Evolutionary conservation across 2,888 invertebrate genomes (phyloP).

Genomic region (Argynnis bischoffii): DNA sequence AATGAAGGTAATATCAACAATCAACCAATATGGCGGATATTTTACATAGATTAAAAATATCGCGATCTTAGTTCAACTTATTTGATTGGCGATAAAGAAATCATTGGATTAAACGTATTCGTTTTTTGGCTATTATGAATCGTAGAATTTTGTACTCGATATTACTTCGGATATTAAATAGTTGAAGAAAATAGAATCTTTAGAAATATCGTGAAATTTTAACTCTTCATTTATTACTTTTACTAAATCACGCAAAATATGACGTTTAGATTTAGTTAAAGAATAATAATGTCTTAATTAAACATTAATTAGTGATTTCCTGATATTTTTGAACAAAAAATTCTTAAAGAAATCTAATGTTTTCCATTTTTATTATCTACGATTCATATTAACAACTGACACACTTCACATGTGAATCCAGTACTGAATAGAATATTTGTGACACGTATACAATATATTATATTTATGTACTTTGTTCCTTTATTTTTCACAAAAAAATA

Average conservation of each 20-base stretch:
- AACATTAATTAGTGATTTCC: too few relatives aligned
- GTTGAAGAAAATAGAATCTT: neutral
- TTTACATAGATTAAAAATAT: neutral
- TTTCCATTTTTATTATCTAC: neutral
- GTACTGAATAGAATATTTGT: slow-evolving; percentile 26
- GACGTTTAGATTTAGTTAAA: too few relatives aligned
- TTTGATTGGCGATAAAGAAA: slow-evolving; percentile 3
- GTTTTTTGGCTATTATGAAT: slow-evolving; percentile 4
- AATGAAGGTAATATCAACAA: too few relatives aligned
- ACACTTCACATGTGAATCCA: slow-evolving; percentile 16
- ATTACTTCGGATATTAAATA: neutral
- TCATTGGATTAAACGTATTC: neutral
- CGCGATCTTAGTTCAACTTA: slow-evolving; percentile 12
- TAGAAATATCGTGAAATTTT: too few relatives aligned
- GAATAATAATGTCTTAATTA: too few relatives aligned
- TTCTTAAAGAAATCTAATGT: neutral
- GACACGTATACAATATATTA: slow-evolving; percentile 33
- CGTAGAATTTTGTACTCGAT: neutral
- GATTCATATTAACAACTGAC: slow-evolving; percentile 8
- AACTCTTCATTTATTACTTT: too few relatives aligned
- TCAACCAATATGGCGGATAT: slow-evolving; percentile 3
- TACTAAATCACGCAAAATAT: neutral
- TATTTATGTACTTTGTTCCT: slow-evolving; percentile 31
- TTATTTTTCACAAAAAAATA: slow-evolving; percentile 32
- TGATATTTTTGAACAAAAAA: too few relatives aligned